phyloP scores from a whole-genome alignment of 2,113 vertebrate genomes.

The Pseudonaja textilis region DNA sequence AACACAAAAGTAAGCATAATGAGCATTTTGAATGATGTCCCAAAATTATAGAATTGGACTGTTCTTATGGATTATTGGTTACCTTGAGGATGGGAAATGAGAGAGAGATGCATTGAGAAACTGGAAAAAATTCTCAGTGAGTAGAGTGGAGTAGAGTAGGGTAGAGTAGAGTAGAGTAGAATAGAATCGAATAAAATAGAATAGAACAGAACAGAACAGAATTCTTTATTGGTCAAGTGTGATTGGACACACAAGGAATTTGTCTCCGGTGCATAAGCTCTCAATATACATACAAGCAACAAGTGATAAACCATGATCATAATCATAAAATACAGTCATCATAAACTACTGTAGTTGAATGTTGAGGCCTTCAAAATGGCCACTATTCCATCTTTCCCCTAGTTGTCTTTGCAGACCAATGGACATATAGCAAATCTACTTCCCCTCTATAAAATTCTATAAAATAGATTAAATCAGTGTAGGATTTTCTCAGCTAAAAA shows the following conservation, averaged over 20 bases:
- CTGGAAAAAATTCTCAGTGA: not conserved
- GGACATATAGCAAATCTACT: slow-evolving; percentile 53
- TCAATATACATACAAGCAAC: no score
- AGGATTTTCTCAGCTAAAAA: slow-evolving; percentile 45
- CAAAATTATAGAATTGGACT: not conserved
- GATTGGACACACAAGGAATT: no score
- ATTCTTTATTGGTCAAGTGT: no score
- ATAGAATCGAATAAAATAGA: fast-evolving
- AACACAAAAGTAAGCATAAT: not conserved
- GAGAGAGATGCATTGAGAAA: not conserved
- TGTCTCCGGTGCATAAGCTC: no score
- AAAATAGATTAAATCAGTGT: slow-evolving; percentile 45
- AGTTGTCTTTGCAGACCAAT: slow-evolving; percentile 52
- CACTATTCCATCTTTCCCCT: slow-evolving; percentile 49
- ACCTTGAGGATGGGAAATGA: not conserved
- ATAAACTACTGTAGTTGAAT: not conserved
- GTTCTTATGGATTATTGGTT: not conserved
- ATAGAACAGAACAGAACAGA: no score
- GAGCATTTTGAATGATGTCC: not conserved
- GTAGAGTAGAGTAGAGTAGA: no score
- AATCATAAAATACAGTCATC: no score
- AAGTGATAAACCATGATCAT: no score
- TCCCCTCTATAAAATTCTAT: slow-evolving; percentile 48
- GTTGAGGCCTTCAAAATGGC: slow-evolving; percentile 52
- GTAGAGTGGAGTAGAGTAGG: no score